A percentile compares a stretch with the other conserved stretches of the same genome.
Evolutionary conservation across 53 echinoderm and acorn worm species (phyloP).

Genomic region (Glandiceps talaboti): DNA sequence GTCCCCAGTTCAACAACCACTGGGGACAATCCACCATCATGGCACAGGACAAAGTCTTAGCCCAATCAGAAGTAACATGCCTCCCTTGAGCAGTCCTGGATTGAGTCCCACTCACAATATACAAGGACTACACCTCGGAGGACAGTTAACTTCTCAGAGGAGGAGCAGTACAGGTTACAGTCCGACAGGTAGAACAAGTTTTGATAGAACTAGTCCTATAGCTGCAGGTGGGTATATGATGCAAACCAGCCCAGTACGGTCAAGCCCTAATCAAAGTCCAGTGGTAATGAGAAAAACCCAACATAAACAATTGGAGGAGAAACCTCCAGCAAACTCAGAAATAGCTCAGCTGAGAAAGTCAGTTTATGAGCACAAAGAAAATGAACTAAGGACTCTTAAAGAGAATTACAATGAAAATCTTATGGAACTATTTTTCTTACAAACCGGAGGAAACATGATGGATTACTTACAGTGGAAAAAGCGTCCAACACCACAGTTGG

Average conservation of each 20-base stretch:
- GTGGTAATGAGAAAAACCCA: conserved; percentile 36
- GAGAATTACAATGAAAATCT: conserved; percentile 71
- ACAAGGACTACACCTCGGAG: not conserved
- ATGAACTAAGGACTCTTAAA: conserved; percentile 56
- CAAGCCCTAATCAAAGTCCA: conserved; percentile 89
- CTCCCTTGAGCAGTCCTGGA: conserved; percentile 19
- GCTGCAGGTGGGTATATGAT: conserved; percentile 20
- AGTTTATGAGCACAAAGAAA: conserved; percentile 63
- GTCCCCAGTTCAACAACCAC: conserved; percentile 20
- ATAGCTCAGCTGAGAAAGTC: conserved; percentile 65
- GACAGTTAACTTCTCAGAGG: conserved; percentile 16
- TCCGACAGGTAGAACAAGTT: conserved; percentile 21
- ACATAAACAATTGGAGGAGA: conserved; percentile 31
- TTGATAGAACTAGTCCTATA: conserved; percentile 25
- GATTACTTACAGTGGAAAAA: conserved; percentile 83
- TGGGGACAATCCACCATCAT: conserved; percentile 43
- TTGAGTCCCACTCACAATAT: not conserved
- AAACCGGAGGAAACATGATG: conserved; percentile 95
- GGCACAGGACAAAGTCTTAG: conserved; percentile 7
- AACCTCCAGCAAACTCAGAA: conserved; percentile 54
- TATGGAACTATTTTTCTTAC: conserved; percentile 84
- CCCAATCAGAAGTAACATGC: conserved; percentile 16
- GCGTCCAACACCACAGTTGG: conserved; percentile 48
- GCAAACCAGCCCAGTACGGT: conserved; percentile 61
- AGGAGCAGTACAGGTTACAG: conserved; percentile 28